Conservation (phyloP, 1,140 invertebrate species). For the Philopotamus ludificatus region DNA sequence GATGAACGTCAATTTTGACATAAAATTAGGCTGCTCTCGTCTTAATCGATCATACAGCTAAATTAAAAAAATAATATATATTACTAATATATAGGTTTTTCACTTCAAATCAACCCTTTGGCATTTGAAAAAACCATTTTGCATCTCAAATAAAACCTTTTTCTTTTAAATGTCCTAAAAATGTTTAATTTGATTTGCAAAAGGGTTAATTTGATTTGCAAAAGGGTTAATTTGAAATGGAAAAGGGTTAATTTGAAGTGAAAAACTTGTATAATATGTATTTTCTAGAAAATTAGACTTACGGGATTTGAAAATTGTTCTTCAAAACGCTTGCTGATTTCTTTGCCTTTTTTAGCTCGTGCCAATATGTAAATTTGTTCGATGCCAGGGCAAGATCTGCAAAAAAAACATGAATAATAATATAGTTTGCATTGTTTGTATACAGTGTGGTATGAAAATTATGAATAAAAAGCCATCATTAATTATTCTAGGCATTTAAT, state of each 20-base stretch:
- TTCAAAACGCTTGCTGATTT: conserved; percentile 56
- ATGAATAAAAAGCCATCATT: no score
- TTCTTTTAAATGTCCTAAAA: no score
- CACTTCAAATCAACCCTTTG: background rate
- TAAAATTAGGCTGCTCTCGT: conserved; percentile 59
- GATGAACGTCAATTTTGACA: conserved; percentile 61
- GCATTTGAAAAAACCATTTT: background rate
- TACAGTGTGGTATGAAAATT: no score
- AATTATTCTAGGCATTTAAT: no score
- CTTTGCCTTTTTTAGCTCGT: conserved; percentile 68
- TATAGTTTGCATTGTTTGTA: no score
- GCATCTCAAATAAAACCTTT: no score
- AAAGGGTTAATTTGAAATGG: no score
- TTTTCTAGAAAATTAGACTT: conserved; percentile 45
- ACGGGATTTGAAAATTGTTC: conserved; percentile 59
- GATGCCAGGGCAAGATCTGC: conserved; percentile 67
- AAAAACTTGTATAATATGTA: no score
- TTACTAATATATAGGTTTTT: background rate
- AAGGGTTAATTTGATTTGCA: no score
- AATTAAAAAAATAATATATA: conserved; percentile 25
- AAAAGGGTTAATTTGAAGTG: no score
- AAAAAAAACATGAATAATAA: conserved; percentile 40
- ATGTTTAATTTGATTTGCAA: no score
- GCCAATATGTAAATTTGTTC: conserved; percentile 67
- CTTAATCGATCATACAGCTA: conserved; percentile 63